Conservation (phyloP, 2,888 invertebrate species). For the Lithodes maja region DNA sequence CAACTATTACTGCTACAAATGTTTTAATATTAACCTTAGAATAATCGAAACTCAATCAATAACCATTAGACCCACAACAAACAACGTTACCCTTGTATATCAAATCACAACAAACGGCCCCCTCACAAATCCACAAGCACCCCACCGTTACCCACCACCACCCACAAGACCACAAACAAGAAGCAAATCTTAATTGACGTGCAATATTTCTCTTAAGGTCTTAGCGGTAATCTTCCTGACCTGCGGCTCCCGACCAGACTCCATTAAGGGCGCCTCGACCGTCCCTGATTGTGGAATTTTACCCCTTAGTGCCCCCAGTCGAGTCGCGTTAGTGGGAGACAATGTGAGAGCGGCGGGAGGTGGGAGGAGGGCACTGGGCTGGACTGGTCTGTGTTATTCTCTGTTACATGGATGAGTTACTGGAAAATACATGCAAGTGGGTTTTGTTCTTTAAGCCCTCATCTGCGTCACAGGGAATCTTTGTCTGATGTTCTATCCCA, state of each 20-base stretch:
- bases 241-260: constrained; percentile 42
- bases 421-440: too few species aligned
- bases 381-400: neutral
- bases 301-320: constrained; percentile 57
- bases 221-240: constrained; percentile 58
- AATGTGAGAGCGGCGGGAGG: constrained; percentile 25
- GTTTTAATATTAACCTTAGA: too few species aligned
- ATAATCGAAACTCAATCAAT: too few species aligned
- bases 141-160: neutral
- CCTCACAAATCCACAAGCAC: neutral
- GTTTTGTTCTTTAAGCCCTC: too few species aligned
- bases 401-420: too few species aligned
- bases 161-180: constrained; percentile 12
- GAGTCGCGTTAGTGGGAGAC: constrained; percentile 54
- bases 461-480: too few species aligned
- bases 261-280: constrained; percentile 53
- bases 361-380: constrained; percentile 8
- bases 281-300: constrained; percentile 52
- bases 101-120: neutral
- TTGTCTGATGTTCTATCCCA: too few species aligned
- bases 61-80: too few species aligned
- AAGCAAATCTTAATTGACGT: constrained; percentile 59
- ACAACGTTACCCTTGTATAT: neutral
- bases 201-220: constrained; percentile 60
- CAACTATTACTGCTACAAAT: too few species aligned